Evolutionary conservation across 2,888 invertebrate species (phyloP).

Genomic region (Melinaea marsaeus): DNA sequence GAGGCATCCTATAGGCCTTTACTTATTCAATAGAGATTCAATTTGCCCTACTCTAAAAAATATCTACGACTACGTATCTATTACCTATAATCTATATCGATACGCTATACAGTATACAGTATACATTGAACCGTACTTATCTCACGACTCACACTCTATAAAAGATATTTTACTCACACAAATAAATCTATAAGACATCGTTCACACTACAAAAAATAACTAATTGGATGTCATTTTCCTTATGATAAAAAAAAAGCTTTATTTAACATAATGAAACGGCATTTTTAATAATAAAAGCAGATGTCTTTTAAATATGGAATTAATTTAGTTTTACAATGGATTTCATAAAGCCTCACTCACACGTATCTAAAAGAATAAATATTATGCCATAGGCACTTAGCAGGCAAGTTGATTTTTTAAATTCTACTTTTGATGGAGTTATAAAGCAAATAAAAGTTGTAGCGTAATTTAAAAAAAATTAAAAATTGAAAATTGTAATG

Average conservation of each 20-base stretch:
- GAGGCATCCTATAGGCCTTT: conserved; percentile 84
- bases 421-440: too few relatives aligned
- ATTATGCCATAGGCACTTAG: too few relatives aligned
- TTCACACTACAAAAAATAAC: conserved; percentile 13
- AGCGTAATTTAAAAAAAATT: too few relatives aligned
- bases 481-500: too few relatives aligned
- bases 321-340: too few relatives aligned
- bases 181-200: conserved; percentile 27
- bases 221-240: neutral
- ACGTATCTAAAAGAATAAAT: too few relatives aligned
- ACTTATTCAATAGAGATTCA: conserved; percentile 41
- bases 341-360: too few relatives aligned
- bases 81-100: conserved; percentile 43
- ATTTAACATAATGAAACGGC: too few relatives aligned
- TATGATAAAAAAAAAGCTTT: neutral
- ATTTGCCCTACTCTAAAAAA: conserved; percentile 34
- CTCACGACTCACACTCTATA: conserved; percentile 4
- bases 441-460: too few relatives aligned
- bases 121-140: conserved; percentile 15
- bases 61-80: conserved; percentile 32
- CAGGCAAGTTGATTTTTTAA: too few relatives aligned
- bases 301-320: too few relatives aligned
- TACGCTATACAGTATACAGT: conserved; percentile 12
- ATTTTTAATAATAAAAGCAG: too few relatives aligned
- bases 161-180: conserved; percentile 19